Conservation (phyloP, 1,140 invertebrate species). For the Hetaerina americana region DNA sequence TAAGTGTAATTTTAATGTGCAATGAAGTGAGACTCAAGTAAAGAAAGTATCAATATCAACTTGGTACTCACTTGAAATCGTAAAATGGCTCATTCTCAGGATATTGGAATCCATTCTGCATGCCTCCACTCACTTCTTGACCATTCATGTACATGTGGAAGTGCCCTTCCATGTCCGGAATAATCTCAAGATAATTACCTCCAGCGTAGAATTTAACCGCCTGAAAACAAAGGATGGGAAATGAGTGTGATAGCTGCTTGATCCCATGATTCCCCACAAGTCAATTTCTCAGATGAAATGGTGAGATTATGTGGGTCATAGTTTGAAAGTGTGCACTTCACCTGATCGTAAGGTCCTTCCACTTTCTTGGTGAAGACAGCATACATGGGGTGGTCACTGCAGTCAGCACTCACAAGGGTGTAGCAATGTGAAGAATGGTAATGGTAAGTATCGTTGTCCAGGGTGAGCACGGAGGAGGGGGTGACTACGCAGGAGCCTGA, state of each 20-base stretch:
- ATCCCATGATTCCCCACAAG: too few species aligned
- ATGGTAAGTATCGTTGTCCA: conserved; percentile 21
- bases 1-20: too few species aligned
- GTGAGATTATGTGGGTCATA: too few species aligned
- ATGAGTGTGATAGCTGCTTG: too few species aligned
- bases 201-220: conserved; percentile 11
- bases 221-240: conserved; percentile 8
- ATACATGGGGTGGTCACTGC: conserved; percentile 18
- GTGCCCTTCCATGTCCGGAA: conserved; percentile 7
- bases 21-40: too few species aligned
- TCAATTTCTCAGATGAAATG: background rate
- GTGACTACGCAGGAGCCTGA: conserved; percentile 22
- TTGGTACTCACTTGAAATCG: background rate
- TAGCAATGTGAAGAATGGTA: conserved; percentile 15
- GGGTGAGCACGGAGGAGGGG: conserved; percentile 16
- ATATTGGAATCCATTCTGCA: background rate
- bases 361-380: conserved; percentile 19
- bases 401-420: conserved; percentile 21
- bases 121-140: background rate
- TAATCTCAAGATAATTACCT: conserved; percentile 11
- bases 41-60: background rate
- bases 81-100: background rate
- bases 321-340: too few species aligned
- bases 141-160: conserved; percentile 5
- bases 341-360: conserved; percentile 5